phyloP scores from a whole-genome alignment of 2,113 vertebrate species.

The Laticauda laticaudata region DNA sequence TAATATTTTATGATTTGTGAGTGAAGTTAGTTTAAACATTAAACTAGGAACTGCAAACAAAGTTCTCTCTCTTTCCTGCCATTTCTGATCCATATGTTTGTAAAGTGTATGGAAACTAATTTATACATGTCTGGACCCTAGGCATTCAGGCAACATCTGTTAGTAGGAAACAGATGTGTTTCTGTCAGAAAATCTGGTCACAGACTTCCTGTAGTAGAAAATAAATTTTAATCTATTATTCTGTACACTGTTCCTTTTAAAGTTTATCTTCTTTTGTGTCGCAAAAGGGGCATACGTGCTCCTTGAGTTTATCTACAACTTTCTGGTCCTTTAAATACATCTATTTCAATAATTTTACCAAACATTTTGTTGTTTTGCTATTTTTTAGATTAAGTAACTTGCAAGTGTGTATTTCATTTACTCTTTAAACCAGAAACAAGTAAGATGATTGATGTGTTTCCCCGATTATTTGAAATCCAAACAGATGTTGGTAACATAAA shows the following conservation, averaged over 20 bases:
- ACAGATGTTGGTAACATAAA: not conserved
- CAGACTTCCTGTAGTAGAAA: conserved; percentile 14
- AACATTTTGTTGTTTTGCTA: not conserved
- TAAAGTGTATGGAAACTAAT: not conserved
- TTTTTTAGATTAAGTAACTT: not conserved
- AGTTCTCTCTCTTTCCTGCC: not conserved
- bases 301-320: not conserved
- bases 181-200: conserved; percentile 25
- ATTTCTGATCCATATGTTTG: not conserved
- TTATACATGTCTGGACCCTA: not conserved
- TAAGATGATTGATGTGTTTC: not conserved
- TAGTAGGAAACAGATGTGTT: not conserved
- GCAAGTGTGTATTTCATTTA: not conserved
- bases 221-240: not conserved
- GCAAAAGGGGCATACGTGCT: not conserved
- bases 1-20: not conserved
- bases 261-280: not conserved
- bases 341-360: not conserved
- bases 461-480: not conserved
- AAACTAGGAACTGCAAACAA: not conserved
- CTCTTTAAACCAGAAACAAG: not conserved
- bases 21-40: not conserved
- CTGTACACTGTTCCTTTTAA: not conserved
- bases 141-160: not conserved
- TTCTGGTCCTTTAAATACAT: not conserved